phyloP scores from a whole-genome alignment of 2,888 invertebrate genomes.

The Rhynchonema sp. region DNA sequence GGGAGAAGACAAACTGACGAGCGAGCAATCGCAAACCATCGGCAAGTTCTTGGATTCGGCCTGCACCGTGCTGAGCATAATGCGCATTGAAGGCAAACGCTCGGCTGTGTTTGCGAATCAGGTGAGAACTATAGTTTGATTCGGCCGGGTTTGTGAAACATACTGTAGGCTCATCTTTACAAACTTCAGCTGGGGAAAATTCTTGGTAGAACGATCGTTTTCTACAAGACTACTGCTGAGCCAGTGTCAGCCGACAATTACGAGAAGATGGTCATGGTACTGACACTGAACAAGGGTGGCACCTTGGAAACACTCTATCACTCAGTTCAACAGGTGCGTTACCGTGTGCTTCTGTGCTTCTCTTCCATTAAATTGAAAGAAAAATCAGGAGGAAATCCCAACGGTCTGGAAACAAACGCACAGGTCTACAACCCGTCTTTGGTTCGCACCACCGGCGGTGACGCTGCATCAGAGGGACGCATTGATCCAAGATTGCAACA shows the following conservation, averaged over 20 bases:
- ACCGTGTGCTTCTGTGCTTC: slow-evolving; percentile 33
- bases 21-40: slow-evolving; percentile 12
- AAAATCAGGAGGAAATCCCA: no score
- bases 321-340: slow-evolving; percentile 42
- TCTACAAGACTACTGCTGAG: slow-evolving; percentile 43
- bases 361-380: slow-evolving; percentile 14
- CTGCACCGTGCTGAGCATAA: slow-evolving; percentile 15
- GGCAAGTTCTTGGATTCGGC: slow-evolving; percentile 19
- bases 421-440: slow-evolving; percentile 39
- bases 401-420: no score
- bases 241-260: slow-evolving; percentile 42
- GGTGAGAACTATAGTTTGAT: not conserved
- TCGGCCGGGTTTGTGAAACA: not conserved
- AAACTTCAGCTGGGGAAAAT: no score
- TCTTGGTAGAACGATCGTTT: slow-evolving; percentile 34
- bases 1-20: slow-evolving; percentile 18
- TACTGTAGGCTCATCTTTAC: no score
- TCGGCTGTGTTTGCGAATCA: not conserved
- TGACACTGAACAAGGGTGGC: slow-evolving; percentile 40
- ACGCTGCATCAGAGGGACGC: slow-evolving; percentile 16
- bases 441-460: slow-evolving; percentile 23
- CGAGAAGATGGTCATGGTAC: slow-evolving; percentile 39
- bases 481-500: slow-evolving; percentile 36
- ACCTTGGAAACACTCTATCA: slow-evolving; percentile 43
- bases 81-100: slow-evolving; percentile 12